Conservation (phyloP, 2,113 vertebrate genomes). For the Oncorhynchus kisutch region DNA sequence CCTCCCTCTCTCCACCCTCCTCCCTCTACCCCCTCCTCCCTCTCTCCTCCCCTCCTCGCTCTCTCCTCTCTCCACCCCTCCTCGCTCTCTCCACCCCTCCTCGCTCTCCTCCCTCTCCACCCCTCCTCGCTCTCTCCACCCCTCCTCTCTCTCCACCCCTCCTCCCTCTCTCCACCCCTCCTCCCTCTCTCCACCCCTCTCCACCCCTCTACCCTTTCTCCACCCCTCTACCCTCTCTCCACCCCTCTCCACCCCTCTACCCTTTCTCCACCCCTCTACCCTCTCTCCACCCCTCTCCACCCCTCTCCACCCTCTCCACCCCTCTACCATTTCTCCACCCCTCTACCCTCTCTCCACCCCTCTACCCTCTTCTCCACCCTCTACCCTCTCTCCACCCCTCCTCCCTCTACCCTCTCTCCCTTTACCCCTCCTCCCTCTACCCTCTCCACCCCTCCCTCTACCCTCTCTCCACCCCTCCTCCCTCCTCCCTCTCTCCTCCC, state of each 20-base stretch:
- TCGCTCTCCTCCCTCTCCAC: not conserved
- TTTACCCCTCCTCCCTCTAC: too few relatives aligned
- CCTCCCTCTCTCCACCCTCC: conserved; percentile 21
- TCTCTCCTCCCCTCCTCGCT: conserved; percentile 21
- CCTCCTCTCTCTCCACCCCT: conserved; percentile 16
- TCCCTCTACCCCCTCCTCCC: not conserved
- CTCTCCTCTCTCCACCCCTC: conserved; percentile 34
- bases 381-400: too few relatives aligned
- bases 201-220: conserved; percentile 2
- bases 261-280: not conserved
- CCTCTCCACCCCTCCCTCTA: too few relatives aligned
- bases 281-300: too few relatives aligned
- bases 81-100: conserved; percentile 27
- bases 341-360: too few relatives aligned
- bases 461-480: too few relatives aligned
- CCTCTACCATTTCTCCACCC: too few relatives aligned
- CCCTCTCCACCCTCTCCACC: too few relatives aligned
- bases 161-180: conserved; percentile 24
- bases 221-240: conserved; percentile 36
- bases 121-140: conserved; percentile 25
- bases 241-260: conserved; percentile 34
- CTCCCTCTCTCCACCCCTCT: not conserved
- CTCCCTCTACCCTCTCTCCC: too few relatives aligned
- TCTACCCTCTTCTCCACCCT: too few relatives aligned
- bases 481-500: too few relatives aligned